Percentiles rank a stretch among this genome's conserved stretches.
Evolutionary conservation across 2,888 invertebrate genomes (phyloP).

Genomic region (Stratiomys singularior): DNA sequence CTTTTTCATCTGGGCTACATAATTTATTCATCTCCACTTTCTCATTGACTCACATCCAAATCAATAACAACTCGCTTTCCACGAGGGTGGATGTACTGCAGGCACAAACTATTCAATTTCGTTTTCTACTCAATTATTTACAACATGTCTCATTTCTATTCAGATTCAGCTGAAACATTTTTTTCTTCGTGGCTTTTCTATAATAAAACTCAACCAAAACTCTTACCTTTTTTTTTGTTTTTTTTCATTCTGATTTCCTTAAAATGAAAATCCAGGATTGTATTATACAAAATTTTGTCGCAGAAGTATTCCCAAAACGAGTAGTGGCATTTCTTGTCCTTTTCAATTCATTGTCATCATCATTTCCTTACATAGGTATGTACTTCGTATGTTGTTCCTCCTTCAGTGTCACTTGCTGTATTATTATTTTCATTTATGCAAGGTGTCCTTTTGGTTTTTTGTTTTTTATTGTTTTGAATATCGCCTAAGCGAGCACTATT

Average conservation of each 20-base stretch:
- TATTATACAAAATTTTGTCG: constrained; percentile 4
- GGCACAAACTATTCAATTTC: background rate
- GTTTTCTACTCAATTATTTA: constrained; percentile 11
- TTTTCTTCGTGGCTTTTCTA: background rate
- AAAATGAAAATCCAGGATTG: constrained; percentile 26
- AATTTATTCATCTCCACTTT: background rate
- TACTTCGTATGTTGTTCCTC: background rate
- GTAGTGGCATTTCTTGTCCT: constrained; percentile 22
- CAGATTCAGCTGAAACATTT: background rate
- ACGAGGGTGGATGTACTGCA: background rate
- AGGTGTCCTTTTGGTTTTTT: constrained; percentile 6
- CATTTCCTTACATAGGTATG: constrained; percentile 6
- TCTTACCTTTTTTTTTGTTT: too few species aligned
- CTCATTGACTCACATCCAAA: background rate
- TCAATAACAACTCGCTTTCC: background rate
- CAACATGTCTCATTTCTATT: constrained; percentile 17
- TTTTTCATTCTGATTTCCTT: background rate
- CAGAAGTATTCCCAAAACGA: constrained; percentile 10
- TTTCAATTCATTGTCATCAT: constrained; percentile 36
- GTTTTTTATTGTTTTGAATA: too few species aligned
- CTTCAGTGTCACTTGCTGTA: background rate
- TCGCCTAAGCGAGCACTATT: background rate
- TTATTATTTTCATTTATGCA: constrained; percentile 32
- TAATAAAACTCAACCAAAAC: too few species aligned
- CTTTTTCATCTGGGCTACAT: background rate